These are phyloP conservation scores for Ceriagrion tenellum DNA, from an alignment of 2,888 invertebrate genomes.

Conservation along the genomic window DNA sequence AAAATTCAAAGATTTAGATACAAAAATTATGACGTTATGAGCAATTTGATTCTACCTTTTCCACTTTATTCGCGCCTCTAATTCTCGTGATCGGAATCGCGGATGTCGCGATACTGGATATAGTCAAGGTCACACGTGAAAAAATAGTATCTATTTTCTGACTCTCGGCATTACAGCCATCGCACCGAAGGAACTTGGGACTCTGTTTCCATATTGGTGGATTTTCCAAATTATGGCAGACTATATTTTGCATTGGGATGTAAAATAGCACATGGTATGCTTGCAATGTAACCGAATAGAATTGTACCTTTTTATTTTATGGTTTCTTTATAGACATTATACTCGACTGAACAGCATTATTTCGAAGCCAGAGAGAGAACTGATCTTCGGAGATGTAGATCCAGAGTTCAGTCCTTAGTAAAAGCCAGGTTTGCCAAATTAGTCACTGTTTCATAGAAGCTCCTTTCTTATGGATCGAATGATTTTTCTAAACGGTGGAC, in stretches of 20 bases:
- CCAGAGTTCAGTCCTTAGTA: background rate
- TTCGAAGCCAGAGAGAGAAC: background rate
- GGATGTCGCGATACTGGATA: background rate
- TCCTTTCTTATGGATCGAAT: background rate
- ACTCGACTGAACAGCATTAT: background rate
- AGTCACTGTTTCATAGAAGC: too few species aligned
- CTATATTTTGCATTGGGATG: too few species aligned
- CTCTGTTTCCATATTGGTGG: background rate
- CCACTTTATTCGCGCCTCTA: background rate
- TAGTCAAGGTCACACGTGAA: background rate
- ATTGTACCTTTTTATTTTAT: background rate
- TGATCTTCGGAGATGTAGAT: background rate
- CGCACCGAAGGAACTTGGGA: background rate
- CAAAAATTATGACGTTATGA: background rate
- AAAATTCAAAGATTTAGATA: background rate
- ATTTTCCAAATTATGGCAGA: background rate
- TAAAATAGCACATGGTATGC: background rate
- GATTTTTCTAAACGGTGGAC: background rate
- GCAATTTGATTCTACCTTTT: background rate
- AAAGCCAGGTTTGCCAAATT: background rate
- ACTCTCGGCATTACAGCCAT: background rate
- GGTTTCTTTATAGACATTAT: background rate
- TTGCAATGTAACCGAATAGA: background rate
- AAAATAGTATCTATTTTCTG: background rate
- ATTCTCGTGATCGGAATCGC: background rate